A percentile compares a stretch with the other conserved stretches of the same genome.
These are phyloP conservation scores for Anodontia alba DNA, from an alignment of 2,888 invertebrate genomes.

Conservation along the genomic window DNA sequence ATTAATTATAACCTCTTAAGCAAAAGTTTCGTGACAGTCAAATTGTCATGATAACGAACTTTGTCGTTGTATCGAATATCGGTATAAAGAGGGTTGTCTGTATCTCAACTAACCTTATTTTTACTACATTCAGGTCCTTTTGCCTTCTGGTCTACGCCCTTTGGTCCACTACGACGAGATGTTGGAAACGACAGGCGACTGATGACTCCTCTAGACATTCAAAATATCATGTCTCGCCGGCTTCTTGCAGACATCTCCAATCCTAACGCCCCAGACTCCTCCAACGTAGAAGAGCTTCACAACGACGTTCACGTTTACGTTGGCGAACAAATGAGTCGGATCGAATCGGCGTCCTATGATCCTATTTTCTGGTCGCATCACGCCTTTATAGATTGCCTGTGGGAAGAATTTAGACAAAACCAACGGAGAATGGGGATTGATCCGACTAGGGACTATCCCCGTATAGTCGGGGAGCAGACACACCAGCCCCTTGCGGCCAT, in stretches of 20 bases:
- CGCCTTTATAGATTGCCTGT: constrained; percentile 76
- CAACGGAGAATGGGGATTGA: constrained; percentile 67
- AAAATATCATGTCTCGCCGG: constrained; percentile 57
- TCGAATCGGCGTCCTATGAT: constrained; percentile 76
- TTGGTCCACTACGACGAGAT: constrained; percentile 70
- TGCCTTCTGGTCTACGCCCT: constrained; percentile 71
- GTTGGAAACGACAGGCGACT: constrained; percentile 65
- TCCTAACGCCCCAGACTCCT: constrained; percentile 64
- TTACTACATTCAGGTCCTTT: constrained; percentile 69
- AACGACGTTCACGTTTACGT: constrained; percentile 74
- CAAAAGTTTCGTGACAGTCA: too few species aligned
- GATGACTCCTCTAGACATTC: constrained; percentile 60
- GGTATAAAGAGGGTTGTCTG: too few species aligned
- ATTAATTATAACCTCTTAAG: too few species aligned
- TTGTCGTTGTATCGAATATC: too few species aligned
- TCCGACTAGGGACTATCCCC: constrained; percentile 69
- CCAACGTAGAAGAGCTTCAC: constrained; percentile 74
- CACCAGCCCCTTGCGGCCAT: constrained; percentile 70
- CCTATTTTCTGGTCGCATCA: constrained; percentile 76
- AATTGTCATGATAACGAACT: too few species aligned
- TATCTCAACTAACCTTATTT: too few species aligned
- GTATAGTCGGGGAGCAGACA: constrained; percentile 63
- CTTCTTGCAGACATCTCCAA: constrained; percentile 67
- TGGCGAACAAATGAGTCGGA: constrained; percentile 75
- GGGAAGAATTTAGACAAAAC: constrained; percentile 74